Conservation (phyloP, 2,888 invertebrate genomes). For the Noctua comes region DNA sequence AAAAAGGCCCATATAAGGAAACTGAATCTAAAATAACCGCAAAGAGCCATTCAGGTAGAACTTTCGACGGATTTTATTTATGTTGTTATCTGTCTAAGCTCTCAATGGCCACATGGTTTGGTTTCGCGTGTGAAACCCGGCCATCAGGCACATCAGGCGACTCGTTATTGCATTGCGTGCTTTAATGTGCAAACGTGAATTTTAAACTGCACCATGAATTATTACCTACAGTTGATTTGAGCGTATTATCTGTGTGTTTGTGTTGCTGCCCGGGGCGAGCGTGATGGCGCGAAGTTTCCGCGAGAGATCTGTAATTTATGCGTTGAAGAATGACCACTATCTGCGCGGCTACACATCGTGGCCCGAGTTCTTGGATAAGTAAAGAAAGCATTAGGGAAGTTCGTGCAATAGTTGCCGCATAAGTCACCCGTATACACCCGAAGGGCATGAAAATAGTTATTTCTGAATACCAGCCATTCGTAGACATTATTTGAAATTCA, state of each 20-base stretch:
- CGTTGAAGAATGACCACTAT: constrained; percentile 78
- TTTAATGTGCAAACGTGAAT: constrained; percentile 78
- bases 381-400: constrained; percentile 60
- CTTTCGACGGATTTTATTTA: constrained; percentile 68
- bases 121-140: constrained; percentile 77
- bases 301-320: constrained; percentile 76
- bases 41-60: constrained; percentile 61
- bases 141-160: constrained; percentile 67
- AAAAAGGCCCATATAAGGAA: constrained; percentile 69
- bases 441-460: constrained; percentile 65
- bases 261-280: constrained; percentile 74
- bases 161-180: constrained; percentile 79
- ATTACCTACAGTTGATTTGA: constrained; percentile 74
- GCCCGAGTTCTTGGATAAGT: constrained; percentile 48
- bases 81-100: constrained; percentile 65
- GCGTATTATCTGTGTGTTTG: constrained; percentile 77
- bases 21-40: constrained; percentile 66
- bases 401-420: constrained; percentile 56
- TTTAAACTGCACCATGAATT: constrained; percentile 72
- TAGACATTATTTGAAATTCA: constrained; percentile 69
- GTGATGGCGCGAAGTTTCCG: constrained; percentile 76
- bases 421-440: constrained; percentile 54
- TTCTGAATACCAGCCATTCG: constrained; percentile 64
- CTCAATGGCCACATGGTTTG: constrained; percentile 65
- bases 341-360: constrained; percentile 63